Evolutionary conservation across 1,140 invertebrate species (phyloP).

Genomic region (Andrena cerasifolii): DNA sequence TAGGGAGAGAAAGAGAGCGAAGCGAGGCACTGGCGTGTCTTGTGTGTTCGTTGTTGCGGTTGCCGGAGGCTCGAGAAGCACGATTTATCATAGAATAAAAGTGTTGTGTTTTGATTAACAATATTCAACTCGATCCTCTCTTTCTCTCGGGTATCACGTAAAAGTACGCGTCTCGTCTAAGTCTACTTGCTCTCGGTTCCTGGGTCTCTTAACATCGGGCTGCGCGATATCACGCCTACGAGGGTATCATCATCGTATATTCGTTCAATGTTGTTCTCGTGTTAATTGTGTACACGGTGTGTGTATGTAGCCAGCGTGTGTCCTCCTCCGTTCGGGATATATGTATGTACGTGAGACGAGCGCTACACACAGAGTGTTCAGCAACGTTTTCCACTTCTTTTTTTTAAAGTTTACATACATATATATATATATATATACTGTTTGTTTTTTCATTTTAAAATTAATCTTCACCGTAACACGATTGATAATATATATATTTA

Average conservation of each 20-base stretch:
- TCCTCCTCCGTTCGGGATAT: slow-evolving; percentile 34
- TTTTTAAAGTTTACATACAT: slow-evolving; percentile 38
- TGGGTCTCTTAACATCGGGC: slow-evolving; percentile 53
- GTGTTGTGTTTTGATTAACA: slow-evolving; percentile 27
- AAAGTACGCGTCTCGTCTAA: slow-evolving; percentile 40
- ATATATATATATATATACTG: slow-evolving; percentile 37
- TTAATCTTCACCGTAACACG: slow-evolving; percentile 72
- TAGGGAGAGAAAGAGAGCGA: slow-evolving; percentile 69
- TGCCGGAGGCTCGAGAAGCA: slow-evolving; percentile 58
- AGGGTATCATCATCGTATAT: slow-evolving; percentile 21
- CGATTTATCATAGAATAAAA: slow-evolving; percentile 39
- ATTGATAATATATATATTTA: slow-evolving; percentile 70
- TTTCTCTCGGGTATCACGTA: not conserved
- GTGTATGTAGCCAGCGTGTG: slow-evolving; percentile 28
- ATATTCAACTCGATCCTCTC: not conserved
- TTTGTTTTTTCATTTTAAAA: slow-evolving; percentile 58
- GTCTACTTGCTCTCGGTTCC: slow-evolving; percentile 64
- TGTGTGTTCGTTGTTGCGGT: slow-evolving; percentile 65
- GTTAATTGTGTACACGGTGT: slow-evolving; percentile 35
- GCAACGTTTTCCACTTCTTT: slow-evolving; percentile 53
- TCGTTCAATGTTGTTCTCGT: slow-evolving; percentile 15
- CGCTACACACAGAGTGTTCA: slow-evolving; percentile 51
- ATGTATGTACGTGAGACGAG: slow-evolving; percentile 58
- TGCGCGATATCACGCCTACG: slow-evolving; percentile 38
- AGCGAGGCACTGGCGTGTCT: slow-evolving; percentile 66